These are phyloP conservation scores for Dascyllus trimaculatus DNA, from an alignment of 2,113 vertebrate genomes.

Conservation along the genomic window DNA sequence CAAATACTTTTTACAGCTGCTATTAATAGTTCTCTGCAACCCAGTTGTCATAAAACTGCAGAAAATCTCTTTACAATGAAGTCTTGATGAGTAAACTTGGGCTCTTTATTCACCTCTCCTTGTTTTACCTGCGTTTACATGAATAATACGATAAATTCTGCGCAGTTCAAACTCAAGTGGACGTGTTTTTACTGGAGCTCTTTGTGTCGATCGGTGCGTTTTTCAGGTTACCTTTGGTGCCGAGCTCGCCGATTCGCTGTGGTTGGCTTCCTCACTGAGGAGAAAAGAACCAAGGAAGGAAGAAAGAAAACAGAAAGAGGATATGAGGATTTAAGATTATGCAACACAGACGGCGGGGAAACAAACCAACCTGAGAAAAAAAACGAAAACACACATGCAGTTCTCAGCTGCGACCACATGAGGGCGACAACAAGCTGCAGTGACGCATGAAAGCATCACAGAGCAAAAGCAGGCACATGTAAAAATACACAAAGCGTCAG, in stretches of 20 bases:
- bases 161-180: too few species aligned
- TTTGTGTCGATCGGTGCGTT: background rate
- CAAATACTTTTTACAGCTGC: too few species aligned
- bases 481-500: background rate
- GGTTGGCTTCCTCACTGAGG: slow-evolving; percentile 89
- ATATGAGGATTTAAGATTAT: background rate
- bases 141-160: too few species aligned
- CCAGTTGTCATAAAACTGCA: too few species aligned
- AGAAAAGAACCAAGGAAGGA: background rate
- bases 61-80: background rate
- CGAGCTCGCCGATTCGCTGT: slow-evolving; percentile 80
- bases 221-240: slow-evolving; percentile 89
- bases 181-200: too few species aligned
- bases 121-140: too few species aligned
- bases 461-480: background rate
- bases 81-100: background rate
- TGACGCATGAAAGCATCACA: too few species aligned
- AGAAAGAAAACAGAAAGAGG: background rate
- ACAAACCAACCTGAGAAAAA: too few species aligned
- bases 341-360: background rate
- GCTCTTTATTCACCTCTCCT: too few species aligned
- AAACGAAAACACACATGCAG: slow-evolving; percentile 28
- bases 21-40: too few species aligned
- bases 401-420: slow-evolving; percentile 30
- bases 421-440: slow-evolving; percentile 32